phyloP scores from a whole-genome alignment of 2,888 invertebrate genomes.

The Ptychoptera contaminata region DNA sequence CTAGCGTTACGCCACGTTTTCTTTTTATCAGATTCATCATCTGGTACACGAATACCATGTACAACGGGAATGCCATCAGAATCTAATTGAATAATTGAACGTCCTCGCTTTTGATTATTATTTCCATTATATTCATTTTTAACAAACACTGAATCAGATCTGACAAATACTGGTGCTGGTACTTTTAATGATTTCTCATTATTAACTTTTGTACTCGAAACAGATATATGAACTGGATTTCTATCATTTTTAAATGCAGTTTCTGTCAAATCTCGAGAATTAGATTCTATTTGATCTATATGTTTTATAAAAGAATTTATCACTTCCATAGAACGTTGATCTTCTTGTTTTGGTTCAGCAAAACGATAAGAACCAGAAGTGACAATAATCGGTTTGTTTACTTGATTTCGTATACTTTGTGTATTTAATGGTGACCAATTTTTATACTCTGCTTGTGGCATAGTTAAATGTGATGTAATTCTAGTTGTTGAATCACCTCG shows the following conservation, averaged over 20 bases:
- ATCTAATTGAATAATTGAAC: slow-evolving; percentile 47
- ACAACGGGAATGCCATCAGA: slow-evolving; percentile 64
- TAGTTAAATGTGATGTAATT: not conserved
- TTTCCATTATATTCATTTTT: slow-evolving; percentile 22
- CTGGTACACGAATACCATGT: slow-evolving; percentile 67
- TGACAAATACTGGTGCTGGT: slow-evolving; percentile 52
- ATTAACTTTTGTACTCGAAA: slow-evolving; percentile 35
- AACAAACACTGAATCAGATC: slow-evolving; percentile 46
- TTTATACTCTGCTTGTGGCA: not conserved
- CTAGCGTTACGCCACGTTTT: slow-evolving; percentile 79
- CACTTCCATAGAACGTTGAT: slow-evolving; percentile 11
- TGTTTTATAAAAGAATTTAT: slow-evolving; percentile 15
- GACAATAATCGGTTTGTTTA: not conserved
- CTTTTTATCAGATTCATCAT: slow-evolving; percentile 59
- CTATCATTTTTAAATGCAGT: slow-evolving; percentile 37
- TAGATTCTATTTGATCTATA: slow-evolving; percentile 10
- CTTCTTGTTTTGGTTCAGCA: slow-evolving; percentile 8
- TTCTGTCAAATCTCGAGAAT: slow-evolving; percentile 4
- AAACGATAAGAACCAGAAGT: slow-evolving; percentile 17
- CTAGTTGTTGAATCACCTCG: too few species aligned
- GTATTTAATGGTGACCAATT: not conserved
- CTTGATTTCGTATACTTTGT: not conserved
- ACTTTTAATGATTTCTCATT: slow-evolving; percentile 34
- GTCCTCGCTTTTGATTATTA: slow-evolving; percentile 37
- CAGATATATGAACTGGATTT: slow-evolving; percentile 38